Evolutionary conservation across 2,888 invertebrate genomes (phyloP).

Genomic region (Eilema caniola): DNA sequence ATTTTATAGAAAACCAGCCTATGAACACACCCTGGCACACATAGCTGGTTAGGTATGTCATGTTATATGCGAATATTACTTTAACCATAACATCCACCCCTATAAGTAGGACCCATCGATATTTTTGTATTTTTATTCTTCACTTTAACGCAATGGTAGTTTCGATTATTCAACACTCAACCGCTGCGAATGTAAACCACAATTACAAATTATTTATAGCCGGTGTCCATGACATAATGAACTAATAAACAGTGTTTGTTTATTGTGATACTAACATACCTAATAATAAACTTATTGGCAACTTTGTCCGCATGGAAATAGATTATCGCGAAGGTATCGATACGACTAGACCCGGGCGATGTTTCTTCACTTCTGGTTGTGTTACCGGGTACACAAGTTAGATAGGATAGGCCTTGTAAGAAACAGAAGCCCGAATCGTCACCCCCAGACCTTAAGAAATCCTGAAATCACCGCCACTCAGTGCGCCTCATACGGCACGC

Average conservation of each 20-base stretch:
- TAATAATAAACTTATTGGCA: constrained; percentile 1
- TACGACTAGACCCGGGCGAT: neutral
- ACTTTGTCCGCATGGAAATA: constrained; percentile 2
- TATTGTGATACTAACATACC: neutral
- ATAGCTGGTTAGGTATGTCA: too few relatives aligned
- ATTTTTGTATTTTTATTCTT: too few relatives aligned
- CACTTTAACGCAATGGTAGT: neutral
- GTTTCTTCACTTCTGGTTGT: neutral
- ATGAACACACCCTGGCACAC: too few relatives aligned
- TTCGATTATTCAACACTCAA: neutral
- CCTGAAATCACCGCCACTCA: too few relatives aligned
- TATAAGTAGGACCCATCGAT: too few relatives aligned
- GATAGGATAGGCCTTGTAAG: neutral
- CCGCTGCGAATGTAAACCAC: constrained; percentile 15
- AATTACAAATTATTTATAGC: constrained; percentile 10
- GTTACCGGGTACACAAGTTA: neutral
- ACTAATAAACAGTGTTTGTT: neutral
- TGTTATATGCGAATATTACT: too few relatives aligned
- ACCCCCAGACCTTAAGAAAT: too few relatives aligned
- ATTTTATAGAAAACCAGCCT: too few relatives aligned
- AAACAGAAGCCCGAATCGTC: neutral
- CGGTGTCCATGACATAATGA: constrained; percentile 5
- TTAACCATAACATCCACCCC: too few relatives aligned
- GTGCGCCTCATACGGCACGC: neutral
- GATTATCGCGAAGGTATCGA: neutral